phyloP scores from a whole-genome alignment of 1,140 invertebrate species.

The Drosophila mauritiana region DNA sequence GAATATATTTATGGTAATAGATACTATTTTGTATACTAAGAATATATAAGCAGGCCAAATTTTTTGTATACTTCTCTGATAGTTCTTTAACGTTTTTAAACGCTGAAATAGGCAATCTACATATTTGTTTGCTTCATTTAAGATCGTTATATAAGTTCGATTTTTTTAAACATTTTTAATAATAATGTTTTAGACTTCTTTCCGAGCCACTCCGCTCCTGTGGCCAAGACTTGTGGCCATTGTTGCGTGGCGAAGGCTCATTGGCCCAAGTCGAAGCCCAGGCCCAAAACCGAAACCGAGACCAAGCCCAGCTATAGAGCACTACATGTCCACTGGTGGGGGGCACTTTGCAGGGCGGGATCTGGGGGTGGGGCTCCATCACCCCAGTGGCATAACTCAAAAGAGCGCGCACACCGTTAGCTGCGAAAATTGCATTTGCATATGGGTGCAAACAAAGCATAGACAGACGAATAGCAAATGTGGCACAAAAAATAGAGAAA shows the following conservation, averaged over 20 bases:
- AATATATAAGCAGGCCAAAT: no score
- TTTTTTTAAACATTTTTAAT: not conserved
- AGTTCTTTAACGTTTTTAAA: no score
- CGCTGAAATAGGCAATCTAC: no score
- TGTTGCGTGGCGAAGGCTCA: conserved; percentile 79
- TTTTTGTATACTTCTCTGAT: no score
- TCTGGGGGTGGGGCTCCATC: conserved; percentile 3
- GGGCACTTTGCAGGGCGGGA: not conserved
- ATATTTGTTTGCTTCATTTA: no score
- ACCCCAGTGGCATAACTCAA: conserved; percentile 71
- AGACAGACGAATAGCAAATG: conserved; percentile 52
- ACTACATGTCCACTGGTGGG: not conserved
- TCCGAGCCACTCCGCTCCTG: conserved; percentile 32
- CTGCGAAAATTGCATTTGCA: conserved; percentile 80
- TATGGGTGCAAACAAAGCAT: conserved; percentile 73
- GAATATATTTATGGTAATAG: no score
- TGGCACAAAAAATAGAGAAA: conserved; percentile 30
- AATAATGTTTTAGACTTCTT: no score
- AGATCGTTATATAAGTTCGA: no score
- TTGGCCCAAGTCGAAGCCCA: conserved; percentile 60
- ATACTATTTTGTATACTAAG: no score
- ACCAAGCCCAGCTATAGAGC: conserved; percentile 1
- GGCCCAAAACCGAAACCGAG: not conserved
- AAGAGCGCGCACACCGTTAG: conserved; percentile 83
- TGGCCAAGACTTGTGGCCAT: conserved; percentile 48